Percentiles rank a stretch among this genome's conserved stretches.
These are phyloP conservation scores for Maconellicoccus hirsutus DNA, from an alignment of 1,140 invertebrate genomes.

Conservation along the genomic window DNA sequence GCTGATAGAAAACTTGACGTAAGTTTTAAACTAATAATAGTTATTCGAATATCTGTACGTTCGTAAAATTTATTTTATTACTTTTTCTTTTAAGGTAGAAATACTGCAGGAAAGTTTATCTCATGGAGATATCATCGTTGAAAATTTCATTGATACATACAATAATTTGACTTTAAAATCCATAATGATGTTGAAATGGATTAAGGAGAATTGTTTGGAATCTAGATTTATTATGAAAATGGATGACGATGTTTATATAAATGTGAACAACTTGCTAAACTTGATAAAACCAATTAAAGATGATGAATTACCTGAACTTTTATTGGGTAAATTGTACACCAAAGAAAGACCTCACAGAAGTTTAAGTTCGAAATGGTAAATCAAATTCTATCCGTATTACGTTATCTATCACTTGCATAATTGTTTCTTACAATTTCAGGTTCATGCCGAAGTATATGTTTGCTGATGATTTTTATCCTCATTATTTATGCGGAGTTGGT, in stretches of 20 bases:
- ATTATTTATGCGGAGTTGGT: not conserved
- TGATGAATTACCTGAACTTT: not conserved
- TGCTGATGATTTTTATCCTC: not conserved
- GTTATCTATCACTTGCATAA: too few relatives aligned
- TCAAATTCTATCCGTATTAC: too few relatives aligned
- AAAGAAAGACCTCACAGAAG: not conserved
- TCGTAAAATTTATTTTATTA: not conserved
- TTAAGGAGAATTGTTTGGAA: constrained; percentile 56
- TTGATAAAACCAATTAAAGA: not conserved
- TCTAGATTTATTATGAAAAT: constrained; percentile 65
- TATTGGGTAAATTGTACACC: not conserved
- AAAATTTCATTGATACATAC: constrained; percentile 67
- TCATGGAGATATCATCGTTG: constrained; percentile 50
- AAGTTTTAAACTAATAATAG: too few relatives aligned
- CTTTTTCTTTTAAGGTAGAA: not conserved
- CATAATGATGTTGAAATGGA: constrained; percentile 69
- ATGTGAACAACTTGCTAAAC: constrained; percentile 33
- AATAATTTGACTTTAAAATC: constrained; percentile 75
- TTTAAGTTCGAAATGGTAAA: not conserved
- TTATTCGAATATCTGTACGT: too few relatives aligned
- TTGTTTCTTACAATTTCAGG: not conserved
- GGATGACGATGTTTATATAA: constrained; percentile 83
- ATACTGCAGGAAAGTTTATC: not conserved
- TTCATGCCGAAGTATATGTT: not conserved
- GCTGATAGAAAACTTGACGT: too few relatives aligned